Evolutionary conservation across 2,113 vertebrate genomes (phyloP), one percentile per base, ranked within the genome.

Genomic region (Aptenodytes patagonicus): DNA sequence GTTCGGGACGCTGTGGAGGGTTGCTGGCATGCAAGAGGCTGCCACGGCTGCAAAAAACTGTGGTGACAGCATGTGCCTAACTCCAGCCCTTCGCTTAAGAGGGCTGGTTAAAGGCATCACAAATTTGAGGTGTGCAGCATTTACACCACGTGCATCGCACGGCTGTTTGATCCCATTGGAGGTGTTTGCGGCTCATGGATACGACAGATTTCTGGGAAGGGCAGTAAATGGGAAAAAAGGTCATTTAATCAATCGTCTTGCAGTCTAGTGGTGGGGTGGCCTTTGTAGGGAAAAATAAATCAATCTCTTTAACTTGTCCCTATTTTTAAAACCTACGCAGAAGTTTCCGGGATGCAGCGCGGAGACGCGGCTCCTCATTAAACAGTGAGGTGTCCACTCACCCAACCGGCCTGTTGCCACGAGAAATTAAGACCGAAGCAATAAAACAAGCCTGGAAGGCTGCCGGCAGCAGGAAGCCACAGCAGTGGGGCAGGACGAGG

Each of bases 201-300:
- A 40, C 0, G 6, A 68, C 84, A 55, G 44, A 34, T 77, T 79
- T 75, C 73, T 77, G 87, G 91, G 93, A 91, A 94, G 94, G 93
- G 89, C 31, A 54, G 69, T 90, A 94, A 97, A 76, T 9, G 70
- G 83, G 54, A 90, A 94, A 64, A 94, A 91, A 92, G 84, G 86
- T 91, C 32, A 40, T 66, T 17, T 83, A 89, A 89, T 96, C 91
- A 89, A 90, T 96, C 77, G 65, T 79, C 62, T 73, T 47, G 40
- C 65, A 65, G 73, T 47, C 86, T 55, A 36, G 55, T 58, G 83
- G 52, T 8, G 3, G 17, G 65, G 70, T 84, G 89, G 89, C 94
- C 92, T 96, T 92, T 95, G 70, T 19, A 38, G 52, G 69, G 52
- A 70, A 81, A 92, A 79, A 60, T n/a, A 93, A 84, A 92, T 91